Evolutionary conservation across 2,888 invertebrate genomes (phyloP), one percentile per base, ranked within the genome.

Genomic region (Nomada goodeniana): DNA sequence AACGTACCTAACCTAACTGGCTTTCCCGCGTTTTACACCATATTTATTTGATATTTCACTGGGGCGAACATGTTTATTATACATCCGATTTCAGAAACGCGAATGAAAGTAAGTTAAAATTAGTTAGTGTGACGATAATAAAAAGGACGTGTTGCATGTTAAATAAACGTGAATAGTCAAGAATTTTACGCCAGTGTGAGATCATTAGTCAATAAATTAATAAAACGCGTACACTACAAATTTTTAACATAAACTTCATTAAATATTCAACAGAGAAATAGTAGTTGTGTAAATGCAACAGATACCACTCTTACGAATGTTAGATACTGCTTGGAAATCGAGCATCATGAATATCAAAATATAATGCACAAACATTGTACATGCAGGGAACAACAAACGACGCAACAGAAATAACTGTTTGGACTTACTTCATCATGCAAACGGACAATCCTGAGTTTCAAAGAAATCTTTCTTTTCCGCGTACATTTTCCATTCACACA

Each of bases 381-480:
- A 13, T 13, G 20, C n/a, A 26, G 55, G 44, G 55, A 71, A n/a
- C 13, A 55, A 68, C 29, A 57, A 71, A 50, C 42, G 11, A 26
- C 57, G 59, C 36, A 77, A 73, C 67, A 69, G 36, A 68, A 85
- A 87, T 76, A 77, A 80, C 57, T 74, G 61, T 36, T 42, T 74
- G 73, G 71, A 89, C 88, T 88, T 89, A 88, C 88, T 85, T 83
- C 87, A 88, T 88, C 88, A 67, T 67, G 69, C 64, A 78, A 75
- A 80, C 72, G 72, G 42, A 60, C 63, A 82, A 81, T 81, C 83
- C 82, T 65, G 76, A 70, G 64, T 80, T 81, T 83, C 85, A 71
- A 77, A 70, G 65, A 67, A 79, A 64, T 61, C 47, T 59, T 82
- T 80, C 53, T 61, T 73, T 50, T 63, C 63, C 50, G 64, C 68